Evolutionary conservation across 2,888 invertebrate genomes (phyloP), one percentile per base, ranked within the genome.

Genomic region (Epinotia brunnichana): DNA sequence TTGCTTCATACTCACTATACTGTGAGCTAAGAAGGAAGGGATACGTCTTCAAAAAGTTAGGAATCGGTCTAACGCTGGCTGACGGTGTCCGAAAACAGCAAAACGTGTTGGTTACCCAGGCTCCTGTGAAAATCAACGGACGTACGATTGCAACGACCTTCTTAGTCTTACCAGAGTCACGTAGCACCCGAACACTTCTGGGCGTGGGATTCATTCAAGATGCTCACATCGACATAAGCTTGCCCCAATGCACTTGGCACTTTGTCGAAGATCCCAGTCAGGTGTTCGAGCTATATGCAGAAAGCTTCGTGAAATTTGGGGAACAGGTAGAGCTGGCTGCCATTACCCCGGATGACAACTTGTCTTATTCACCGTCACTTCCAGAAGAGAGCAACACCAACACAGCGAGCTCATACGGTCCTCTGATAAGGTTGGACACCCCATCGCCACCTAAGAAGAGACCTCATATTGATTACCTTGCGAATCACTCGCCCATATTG

Each of bases 351-450:
- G 63, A 63, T 9, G 24, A 24, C 24, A 24, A 24, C 24, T 10
- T 48, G 15, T 13, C 48, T 15, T n/a, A 48, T 48, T 63, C 51
- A 13, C 63, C 63, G 15, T 63, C 63, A 10, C 21, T 48, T 13
- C 63, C 63, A 15, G 63, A 63, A 17, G 63, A 51, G n/a, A 29
- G 63, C 51, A 63, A 24, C 41, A 35, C 48, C 21, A 48, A 17
- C 10, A 2, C 3, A 24, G 24, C 24, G 24, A 24, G 48, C 21
- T 13, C 17, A 2, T 63, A 63, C 41, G 63, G 63, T 19, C 63
- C 63, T 2, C n/a, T 51, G 9, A 63, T 44, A 3, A 63, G 21
- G 17, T 10, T 44, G 3, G 63, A 63, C 13, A 29, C 19, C 13
- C 63, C 19, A 15, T 24, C 63, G 4, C 44, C 63, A 13, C 44